phyloP scores from a whole-genome alignment of 2,888 invertebrate species.

The Norana najaformis region DNA sequence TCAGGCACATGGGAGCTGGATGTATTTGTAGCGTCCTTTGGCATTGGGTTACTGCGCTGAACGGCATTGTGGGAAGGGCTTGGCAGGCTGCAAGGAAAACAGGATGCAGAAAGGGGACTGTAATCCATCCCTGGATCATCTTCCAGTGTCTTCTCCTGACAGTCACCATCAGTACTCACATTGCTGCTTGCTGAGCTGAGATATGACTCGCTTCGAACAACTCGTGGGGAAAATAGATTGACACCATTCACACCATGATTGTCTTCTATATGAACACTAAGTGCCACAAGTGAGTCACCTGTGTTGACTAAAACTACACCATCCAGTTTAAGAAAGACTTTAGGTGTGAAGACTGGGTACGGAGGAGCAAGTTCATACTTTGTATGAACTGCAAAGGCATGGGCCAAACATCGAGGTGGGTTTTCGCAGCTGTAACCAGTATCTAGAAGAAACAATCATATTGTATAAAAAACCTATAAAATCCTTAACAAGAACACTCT shows the following conservation, averaged over 20 bases:
- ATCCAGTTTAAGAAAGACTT: conserved; percentile 64
- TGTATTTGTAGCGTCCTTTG: conserved; percentile 36
- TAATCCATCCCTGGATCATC: conserved; percentile 27
- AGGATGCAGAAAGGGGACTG: conserved; percentile 8
- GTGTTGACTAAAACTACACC: conserved; percentile 78
- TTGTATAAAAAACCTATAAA: neutral
- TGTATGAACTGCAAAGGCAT: conserved; percentile 88
- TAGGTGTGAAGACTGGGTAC: conserved; percentile 66
- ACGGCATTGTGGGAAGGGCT: conserved; percentile 37
- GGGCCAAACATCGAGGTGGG: conserved; percentile 73
- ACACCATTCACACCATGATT: conserved; percentile 43
- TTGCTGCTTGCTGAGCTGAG: conserved; percentile 42
- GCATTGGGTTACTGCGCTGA: conserved; percentile 28
- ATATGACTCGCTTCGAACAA: conserved; percentile 41
- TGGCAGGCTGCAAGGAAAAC: neutral
- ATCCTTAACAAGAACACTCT: neutral
- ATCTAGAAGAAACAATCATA: neutral
- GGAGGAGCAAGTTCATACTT: conserved; percentile 80
- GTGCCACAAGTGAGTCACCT: conserved; percentile 78
- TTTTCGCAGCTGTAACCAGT: neutral
- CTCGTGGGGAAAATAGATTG: conserved; percentile 44
- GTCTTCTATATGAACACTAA: conserved; percentile 69
- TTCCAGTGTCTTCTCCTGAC: conserved; percentile 38
- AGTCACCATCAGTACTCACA: conserved; percentile 36
- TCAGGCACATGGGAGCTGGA: conserved; percentile 15